Evolutionary conservation across 2,113 vertebrate species (phyloP).

Genomic region (Ophthalmolycus amberensis): DNA sequence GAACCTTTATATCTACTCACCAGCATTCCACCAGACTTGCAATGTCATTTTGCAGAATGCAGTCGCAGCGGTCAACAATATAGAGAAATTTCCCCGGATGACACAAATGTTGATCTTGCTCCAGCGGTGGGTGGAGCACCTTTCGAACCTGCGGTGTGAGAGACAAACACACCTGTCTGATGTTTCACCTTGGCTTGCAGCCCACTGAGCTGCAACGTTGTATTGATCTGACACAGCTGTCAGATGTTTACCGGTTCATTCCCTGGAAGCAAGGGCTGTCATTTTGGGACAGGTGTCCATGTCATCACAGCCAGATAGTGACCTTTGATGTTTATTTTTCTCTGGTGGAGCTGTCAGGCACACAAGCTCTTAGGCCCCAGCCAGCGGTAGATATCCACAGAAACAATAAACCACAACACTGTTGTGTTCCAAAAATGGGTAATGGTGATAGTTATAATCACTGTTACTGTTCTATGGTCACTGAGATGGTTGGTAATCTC

Average conservation of each 20-base stretch:
- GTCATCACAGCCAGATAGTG: constrained; percentile 24
- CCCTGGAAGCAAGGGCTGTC: constrained; percentile 34
- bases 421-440: constrained; percentile 51
- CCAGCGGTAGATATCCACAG: constrained; percentile 21
- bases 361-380: constrained; percentile 23
- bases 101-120: constrained; percentile 49
- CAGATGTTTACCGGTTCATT: constrained; percentile 64
- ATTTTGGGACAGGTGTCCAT: constrained; percentile 30
- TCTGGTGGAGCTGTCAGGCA: constrained; percentile 23
- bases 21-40: too few relatives aligned
- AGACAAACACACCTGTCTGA: constrained; percentile 64
- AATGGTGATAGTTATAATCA: constrained; percentile 30
- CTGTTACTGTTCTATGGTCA: constrained; percentile 41
- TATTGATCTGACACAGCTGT: constrained; percentile 78
- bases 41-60: too few relatives aligned
- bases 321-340: constrained; percentile 72
- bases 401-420: constrained; percentile 40
- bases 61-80: background rate
- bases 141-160: constrained; percentile 9
- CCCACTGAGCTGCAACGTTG: constrained; percentile 6
- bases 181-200: constrained; percentile 23
- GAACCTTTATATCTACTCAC: too few relatives aligned
- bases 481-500: constrained; percentile 23
- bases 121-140: constrained; percentile 47
- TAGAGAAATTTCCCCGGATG: background rate